Evolutionary conservation across 2,113 vertebrate species (phyloP).

Genomic region (Zapornia atra): DNA sequence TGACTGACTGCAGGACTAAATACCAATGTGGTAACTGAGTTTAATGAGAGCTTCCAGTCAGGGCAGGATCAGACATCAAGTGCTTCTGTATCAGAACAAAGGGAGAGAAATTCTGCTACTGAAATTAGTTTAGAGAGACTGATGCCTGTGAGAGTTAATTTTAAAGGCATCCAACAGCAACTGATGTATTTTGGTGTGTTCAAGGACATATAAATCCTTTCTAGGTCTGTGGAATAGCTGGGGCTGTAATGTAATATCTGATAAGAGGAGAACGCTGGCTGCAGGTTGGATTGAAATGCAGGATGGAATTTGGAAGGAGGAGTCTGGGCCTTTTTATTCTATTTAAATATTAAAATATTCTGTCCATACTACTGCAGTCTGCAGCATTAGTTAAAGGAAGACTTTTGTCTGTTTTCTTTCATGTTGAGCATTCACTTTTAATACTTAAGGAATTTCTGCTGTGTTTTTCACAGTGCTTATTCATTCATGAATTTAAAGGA

Average conservation of each 20-base stretch:
- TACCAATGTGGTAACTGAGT: too few species aligned
- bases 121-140: neutral
- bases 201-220: neutral
- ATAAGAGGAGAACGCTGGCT: neutral
- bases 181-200: neutral
- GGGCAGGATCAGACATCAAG: neutral
- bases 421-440: neutral
- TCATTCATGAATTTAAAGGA: neutral
- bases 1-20: neutral
- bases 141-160: neutral
- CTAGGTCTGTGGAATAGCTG: neutral
- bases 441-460: neutral
- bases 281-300: neutral
- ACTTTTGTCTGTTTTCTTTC: neutral
- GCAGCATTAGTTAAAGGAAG: neutral
- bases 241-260: neutral
- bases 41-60: neutral
- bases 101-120: neutral
- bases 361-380: neutral
- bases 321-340: neutral
- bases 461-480: neutral
- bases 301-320: neutral
- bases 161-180: neutral
- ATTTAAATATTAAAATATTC: neutral
- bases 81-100: neutral